These are phyloP conservation scores for Lates japonicus DNA, from an alignment of 2,797 vertebrate species.

Conservation along the genomic window DNA sequence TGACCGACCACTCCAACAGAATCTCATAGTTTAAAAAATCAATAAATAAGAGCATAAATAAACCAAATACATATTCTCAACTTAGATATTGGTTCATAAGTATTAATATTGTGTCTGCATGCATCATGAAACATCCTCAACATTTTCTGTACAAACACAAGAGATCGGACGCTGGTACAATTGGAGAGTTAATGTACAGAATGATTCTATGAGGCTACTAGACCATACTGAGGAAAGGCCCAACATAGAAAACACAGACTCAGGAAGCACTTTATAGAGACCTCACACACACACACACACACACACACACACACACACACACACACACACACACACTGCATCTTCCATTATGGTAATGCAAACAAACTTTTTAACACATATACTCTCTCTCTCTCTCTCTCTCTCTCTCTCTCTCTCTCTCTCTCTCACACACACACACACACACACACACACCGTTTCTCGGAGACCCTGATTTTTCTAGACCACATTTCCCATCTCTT, in stretches of 20 bases:
- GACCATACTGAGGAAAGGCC: constrained; percentile 79
- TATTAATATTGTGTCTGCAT: constrained; percentile 85
- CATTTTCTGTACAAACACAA: constrained; percentile 84
- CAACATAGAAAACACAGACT: constrained; percentile 80
- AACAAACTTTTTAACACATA: constrained; percentile 30
- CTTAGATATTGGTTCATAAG: constrained; percentile 80
- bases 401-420: no score
- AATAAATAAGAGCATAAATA: constrained; percentile 80
- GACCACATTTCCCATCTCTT: constrained; percentile 75
- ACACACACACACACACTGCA: constrained; percentile 41
- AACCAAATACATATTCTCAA: constrained; percentile 82
- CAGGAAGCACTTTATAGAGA: constrained; percentile 88
- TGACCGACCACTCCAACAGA: constrained; percentile 84
- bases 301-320: constrained; percentile 29
- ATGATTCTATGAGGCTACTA: constrained; percentile 82
- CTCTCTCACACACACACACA: constrained; percentile 7
- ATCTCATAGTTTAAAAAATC: constrained; percentile 79
- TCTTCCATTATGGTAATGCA: constrained; percentile 36
- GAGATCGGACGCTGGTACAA: constrained; percentile 67
- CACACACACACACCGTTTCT: constrained; percentile 62
- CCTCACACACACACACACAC: constrained; percentile 42
- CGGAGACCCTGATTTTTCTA: constrained; percentile 85
- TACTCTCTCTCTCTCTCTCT: background rate
- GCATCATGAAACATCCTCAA: constrained; percentile 76
- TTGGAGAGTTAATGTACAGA: constrained; percentile 72